A percentile compares a stretch with the other conserved stretches of the same genome.
Conservation (phyloP, 2,797 vertebrate species). For the Spondyliosoma cantharus region DNA sequence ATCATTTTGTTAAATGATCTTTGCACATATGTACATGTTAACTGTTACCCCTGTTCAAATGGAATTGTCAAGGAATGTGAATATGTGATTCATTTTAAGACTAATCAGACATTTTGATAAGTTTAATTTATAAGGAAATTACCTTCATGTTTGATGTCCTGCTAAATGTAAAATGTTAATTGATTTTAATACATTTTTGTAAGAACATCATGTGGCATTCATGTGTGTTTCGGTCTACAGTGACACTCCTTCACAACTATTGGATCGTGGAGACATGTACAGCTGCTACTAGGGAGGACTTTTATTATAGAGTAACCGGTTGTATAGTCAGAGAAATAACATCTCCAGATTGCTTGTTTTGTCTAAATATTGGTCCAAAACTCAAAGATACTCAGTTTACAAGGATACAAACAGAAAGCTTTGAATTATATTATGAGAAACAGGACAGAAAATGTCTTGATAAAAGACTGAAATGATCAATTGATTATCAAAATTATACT, state of each 20-base stretch:
- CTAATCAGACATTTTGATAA: conserved; percentile 64
- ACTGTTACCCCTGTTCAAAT: conserved; percentile 44
- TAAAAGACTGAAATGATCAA: no score
- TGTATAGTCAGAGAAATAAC: no score
- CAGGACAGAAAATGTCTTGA: no score
- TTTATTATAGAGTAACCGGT: not conserved
- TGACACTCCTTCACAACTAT: not conserved
- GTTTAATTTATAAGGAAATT: conserved; percentile 78
- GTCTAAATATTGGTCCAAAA: no score
- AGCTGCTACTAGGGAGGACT: not conserved
- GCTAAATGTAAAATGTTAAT: conserved; percentile 58
- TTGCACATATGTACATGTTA: conserved; percentile 79
- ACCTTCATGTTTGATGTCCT: conserved; percentile 45
- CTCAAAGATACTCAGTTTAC: no score
- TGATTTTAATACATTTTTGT: conserved; percentile 62
- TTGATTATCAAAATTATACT: no score
- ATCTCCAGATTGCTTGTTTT: not conserved
- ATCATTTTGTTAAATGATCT: conserved; percentile 52
- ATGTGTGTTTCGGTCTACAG: not conserved
- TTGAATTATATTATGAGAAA: no score
- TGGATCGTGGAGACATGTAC: not conserved
- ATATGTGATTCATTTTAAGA: conserved; percentile 61
- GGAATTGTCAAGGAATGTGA: conserved; percentile 46
- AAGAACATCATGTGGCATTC: conserved; percentile 1
- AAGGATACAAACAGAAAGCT: no score